Conservation (phyloP, 2,113 vertebrate genomes). For the Rhinolophus sinicus region DNA sequence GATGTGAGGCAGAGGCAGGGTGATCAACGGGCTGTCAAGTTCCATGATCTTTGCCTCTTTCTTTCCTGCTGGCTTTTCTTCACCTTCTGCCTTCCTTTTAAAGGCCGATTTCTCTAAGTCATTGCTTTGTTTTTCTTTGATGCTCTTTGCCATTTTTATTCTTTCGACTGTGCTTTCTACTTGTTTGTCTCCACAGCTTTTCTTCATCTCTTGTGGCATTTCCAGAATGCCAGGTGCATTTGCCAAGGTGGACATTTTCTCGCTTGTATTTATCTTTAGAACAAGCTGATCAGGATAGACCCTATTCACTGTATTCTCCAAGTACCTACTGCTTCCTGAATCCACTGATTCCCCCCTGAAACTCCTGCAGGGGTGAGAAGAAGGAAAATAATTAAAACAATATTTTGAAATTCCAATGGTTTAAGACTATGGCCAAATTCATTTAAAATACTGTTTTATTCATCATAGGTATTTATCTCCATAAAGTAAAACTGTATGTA, state of each 20-base stretch:
- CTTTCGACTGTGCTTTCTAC: constrained; percentile 27
- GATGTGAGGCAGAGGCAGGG: constrained; percentile 56
- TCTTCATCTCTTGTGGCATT: constrained; percentile 65
- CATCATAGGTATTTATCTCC: background rate
- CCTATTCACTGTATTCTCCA: constrained; percentile 27
- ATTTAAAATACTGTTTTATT: constrained; percentile 26
- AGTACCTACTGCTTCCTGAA: constrained; percentile 25
- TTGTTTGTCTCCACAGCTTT: constrained; percentile 4
- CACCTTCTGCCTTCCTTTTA: constrained; percentile 74
- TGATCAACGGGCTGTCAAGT: background rate
- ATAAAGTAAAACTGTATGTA: background rate
- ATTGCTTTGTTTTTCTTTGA: constrained; percentile 73
- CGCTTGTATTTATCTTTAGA: constrained; percentile 33
- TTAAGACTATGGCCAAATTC: background rate
- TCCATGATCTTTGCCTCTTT: constrained; percentile 61
- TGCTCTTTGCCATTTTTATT: constrained; percentile 60
- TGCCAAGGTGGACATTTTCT: constrained; percentile 34
- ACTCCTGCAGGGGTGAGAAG: constrained; percentile 67
- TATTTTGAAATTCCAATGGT: constrained; percentile 23
- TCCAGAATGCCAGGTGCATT: constrained; percentile 45
- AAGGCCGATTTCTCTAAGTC: constrained; percentile 52
- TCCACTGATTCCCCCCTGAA: constrained; percentile 1
- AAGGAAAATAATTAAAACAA: constrained; percentile 39
- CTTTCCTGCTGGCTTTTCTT: constrained; percentile 59
- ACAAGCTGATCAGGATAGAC: constrained; percentile 40